Base-by-base conservation (phyloP, 2,797 vertebrate species). In the Acanthurus tractus region DNA sequence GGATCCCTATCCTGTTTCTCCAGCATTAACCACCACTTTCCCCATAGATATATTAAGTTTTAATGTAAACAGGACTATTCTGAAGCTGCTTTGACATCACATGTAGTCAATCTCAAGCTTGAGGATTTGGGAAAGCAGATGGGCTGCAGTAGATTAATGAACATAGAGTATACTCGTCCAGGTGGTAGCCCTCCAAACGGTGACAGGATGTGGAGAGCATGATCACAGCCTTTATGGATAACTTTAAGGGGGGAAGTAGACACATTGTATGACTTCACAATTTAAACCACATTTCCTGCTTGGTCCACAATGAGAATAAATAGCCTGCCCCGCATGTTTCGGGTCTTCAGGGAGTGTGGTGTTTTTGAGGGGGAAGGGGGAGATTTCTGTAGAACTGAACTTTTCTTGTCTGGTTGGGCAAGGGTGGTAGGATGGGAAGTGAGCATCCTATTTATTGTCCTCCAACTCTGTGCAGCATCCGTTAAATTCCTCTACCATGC, bases 271-370 rank as follows among this genome's bases (percentile, higher is more conserved):
- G 75, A 73, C 53, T 78, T 70, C 67, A 83, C 85, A 88, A 81
- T 87, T 84, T 82, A 70, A 89, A 88, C 74, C 84, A 80, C 79
- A 87, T 85, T 92, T 94, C 91, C 88, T 90, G 85, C 58, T 85
- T 65, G 50, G 18, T 69, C 52, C 20, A 0, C 85, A 77, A 90
- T 82, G 76, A 88, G 82, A 91, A 93, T 87, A 78, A 90, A 92
- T 90, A 76, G 66, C 72, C 76, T 45, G 8, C 45, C 69, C 58
- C 8, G n/a, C 75, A 79, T 79, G 72, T 68, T 73, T 71, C 14
- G 9, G 70, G 46, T 80, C 76, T 78, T 70, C 11, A 64, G 77
- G 76, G 78, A 88, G 40, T 25, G 36, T 63, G 69, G 49, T 69
- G 57, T 81, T 45, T 78, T n/a, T 79, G 13, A 3, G n/a, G 34